phyloP scores from a whole-genome alignment of 2,888 invertebrate species.

The Drosophila setosimentum region DNA sequence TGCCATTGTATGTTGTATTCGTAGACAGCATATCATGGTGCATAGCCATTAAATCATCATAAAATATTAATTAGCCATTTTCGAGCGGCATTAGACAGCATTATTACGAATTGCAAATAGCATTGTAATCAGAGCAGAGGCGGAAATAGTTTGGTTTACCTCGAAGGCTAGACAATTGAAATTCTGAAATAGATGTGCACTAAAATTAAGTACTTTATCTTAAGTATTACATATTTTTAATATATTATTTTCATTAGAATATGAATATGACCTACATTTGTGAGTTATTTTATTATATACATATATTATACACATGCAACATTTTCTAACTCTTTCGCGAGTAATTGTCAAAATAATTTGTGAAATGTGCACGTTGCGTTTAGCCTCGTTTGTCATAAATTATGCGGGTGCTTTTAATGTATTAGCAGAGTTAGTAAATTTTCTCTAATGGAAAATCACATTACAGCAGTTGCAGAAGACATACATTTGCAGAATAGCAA shows the following conservation, averaged over 20 bases:
- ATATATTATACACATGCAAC: neutral
- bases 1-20: constrained; percentile 5
- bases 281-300: neutral
- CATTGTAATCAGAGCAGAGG: neutral
- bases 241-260: neutral
- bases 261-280: neutral
- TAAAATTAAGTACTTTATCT: neutral
- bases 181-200: neutral
- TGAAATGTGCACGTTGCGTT: neutral
- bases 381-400: neutral
- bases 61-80: constrained; percentile 16
- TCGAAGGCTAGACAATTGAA: neutral
- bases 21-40: constrained; percentile 18
- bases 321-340: neutral
- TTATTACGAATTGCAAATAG: constrained; percentile 7
- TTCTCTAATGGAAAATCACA: neutral
- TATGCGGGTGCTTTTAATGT: neutral
- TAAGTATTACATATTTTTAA: neutral
- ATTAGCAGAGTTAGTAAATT: neutral
- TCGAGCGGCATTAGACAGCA: neutral
- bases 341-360: neutral
- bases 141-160: neutral
- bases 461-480: neutral
- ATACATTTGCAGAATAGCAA: neutral
- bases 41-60: constrained; percentile 4